Evolutionary conservation across 2,113 vertebrate genomes (phyloP), one percentile per base, ranked within the genome.

Genomic region (Lasiurus borealis): DNA sequence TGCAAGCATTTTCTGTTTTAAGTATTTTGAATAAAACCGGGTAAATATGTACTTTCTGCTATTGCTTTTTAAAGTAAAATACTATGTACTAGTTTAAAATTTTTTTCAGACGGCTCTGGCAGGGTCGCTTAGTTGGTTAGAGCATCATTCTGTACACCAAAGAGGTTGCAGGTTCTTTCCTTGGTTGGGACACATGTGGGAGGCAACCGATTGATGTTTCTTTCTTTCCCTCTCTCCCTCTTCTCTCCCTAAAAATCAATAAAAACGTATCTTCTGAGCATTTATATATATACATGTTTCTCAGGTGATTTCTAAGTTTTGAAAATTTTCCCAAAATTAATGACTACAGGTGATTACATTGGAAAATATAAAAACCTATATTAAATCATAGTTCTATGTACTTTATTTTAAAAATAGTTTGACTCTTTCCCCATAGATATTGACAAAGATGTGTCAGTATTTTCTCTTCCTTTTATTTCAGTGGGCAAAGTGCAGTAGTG

Each of bases 11-110:
- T 78, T 78, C 14, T 57, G 57, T 92, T 75, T 77, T 48, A 93
- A 94, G 25, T 84, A 78, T 25, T n/a, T 84, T 36, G n/a, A 89
- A 23, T 83, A 88, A 91, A 85, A 80, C 27, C 52, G 13, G 29
- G 8, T 75, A 21, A 59, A 83, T 66, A 54, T 85, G 3, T n/a
- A 25, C 19, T 85, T 91, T 82, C 68, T 84, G 44, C 40, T 40
- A 5, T 52, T 93, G 21, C 92, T 92, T 34, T 89, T 97, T 78
- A 76, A 87, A 71, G 19, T 73, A 81, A 87, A 57, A 40, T 68
- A 85, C 46, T 59, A 94, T n/a, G 23, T 57, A 71, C 18, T 88
- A 68, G 23, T 82, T 80, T 9, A 68, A 82, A 76, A 36, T 8
- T 13, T 36, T 93, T 91, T 48, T 84, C 34, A 81, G 14, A 23